Base-by-base conservation (phyloP, 2,797 vertebrate genomes). In the Peromyscus eremicus region DNA sequence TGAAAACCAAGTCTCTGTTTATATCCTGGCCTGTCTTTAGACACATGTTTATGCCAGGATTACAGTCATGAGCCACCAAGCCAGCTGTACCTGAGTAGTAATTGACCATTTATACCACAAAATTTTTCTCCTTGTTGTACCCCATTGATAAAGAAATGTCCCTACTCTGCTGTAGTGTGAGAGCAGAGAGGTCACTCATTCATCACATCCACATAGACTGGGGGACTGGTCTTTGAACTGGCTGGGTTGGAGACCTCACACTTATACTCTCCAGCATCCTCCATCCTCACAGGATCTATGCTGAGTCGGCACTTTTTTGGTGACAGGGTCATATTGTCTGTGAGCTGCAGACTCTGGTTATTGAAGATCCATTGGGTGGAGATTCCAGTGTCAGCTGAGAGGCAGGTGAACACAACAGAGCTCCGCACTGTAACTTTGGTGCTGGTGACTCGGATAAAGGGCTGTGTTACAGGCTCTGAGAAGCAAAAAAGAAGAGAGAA, bases 41-140 rank as follows among this genome's bases (percentile, higher is more conserved):
- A 52, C 52, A 52, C 52, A 52, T 14, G 52, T 52, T 52, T 52
- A 52, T 52, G 52, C 52, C 52, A 52, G 52, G 14, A 37, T 29
- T 12, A 34, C 1, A 0, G 6, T 9, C 6, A 4, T 29, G 25
- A 60, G 5, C 27, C n/a, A 37, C 2, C 29, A 75, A 46, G 32
- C 16, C 46, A 40, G 52, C 43, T 16, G 6, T 79, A 14, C 17
- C 32, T 55, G 21, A 81, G 11, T 37, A 13, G 55, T 37, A 14
- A 14, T 34, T 37, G 34, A 81, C 13, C 3, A 82, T 60, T 60
- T 57, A 25, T 6, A 60, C 55, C n/a, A 27, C 3, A 27, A 60
- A 60, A 40, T 23, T 40, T 25, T 40, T 27, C 55, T 82, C 57
- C 13, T 17, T 62, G 14, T n/a, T 62, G 23, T 82, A 27, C 23